Percentiles rank a stretch among this genome's conserved stretches.
phyloP scores from a whole-genome alignment of 2,797 vertebrate species.

The Gouania willdenowi region DNA sequence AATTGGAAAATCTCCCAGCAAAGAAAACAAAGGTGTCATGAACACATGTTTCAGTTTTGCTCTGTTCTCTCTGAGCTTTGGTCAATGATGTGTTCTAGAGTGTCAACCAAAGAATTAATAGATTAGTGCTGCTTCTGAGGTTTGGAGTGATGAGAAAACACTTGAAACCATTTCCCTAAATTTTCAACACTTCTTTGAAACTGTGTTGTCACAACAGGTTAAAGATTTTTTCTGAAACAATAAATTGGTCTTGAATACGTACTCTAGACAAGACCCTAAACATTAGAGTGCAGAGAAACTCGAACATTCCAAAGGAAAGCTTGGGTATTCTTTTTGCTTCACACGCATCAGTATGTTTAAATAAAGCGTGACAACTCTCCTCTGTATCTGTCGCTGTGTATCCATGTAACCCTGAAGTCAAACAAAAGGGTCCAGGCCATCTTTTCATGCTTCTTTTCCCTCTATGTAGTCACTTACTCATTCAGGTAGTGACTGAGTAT shows the following conservation, averaged over 20 bases:
- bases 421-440: conserved; percentile 18
- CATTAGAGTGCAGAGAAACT: no score
- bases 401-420: conserved; percentile 10
- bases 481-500: conserved; percentile 11
- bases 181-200: neutral
- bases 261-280: no score
- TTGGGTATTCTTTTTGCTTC: no score
- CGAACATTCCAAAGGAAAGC: no score
- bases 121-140: no score
- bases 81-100: neutral
- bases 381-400: neutral
- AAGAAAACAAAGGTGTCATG: neutral
- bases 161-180: neutral
- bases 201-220: no score
- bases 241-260: no score
- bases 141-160: no score
- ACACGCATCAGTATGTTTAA: no score
- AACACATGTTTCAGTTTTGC: neutral
- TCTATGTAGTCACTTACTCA: conserved; percentile 26
- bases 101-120: neutral
- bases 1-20: neutral
- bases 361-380: no score
- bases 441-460: neutral
- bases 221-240: no score
- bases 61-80: no score